These are phyloP conservation scores for Lepisosteus osseus DNA, from an alignment of 2,113 vertebrate species.

Conservation along the genomic window DNA sequence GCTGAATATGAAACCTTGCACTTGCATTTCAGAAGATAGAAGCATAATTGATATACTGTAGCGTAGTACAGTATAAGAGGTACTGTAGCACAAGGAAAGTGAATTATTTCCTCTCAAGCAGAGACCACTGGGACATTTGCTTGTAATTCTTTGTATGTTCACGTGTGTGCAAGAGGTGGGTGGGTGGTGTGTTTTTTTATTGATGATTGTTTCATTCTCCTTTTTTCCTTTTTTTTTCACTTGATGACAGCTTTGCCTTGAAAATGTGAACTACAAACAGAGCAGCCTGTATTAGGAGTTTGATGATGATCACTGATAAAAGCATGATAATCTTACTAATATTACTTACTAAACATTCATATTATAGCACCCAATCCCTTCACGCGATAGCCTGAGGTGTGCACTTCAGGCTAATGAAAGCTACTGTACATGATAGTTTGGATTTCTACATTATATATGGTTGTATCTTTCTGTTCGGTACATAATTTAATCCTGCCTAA, in stretches of 20 bases:
- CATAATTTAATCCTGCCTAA: no score
- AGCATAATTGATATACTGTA: neutral
- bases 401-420: constrained; percentile 22
- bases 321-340: constrained; percentile 29
- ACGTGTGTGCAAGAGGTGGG: constrained; percentile 17
- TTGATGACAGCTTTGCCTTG: constrained; percentile 49
- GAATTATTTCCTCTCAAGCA: constrained; percentile 31
- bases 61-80: neutral
- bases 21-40: neutral
- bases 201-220: constrained; percentile 33
- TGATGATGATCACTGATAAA: constrained; percentile 24
- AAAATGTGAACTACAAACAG: constrained; percentile 44
- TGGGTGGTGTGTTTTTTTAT: constrained; percentile 11
- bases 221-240: constrained; percentile 33
- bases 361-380: constrained; percentile 45
- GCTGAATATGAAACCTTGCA: constrained; percentile 16
- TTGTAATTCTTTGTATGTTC: constrained; percentile 19
- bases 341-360: constrained; percentile 26
- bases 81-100: neutral
- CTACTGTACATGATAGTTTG: constrained; percentile 27
- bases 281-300: constrained; percentile 18
- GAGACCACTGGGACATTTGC: constrained; percentile 33
- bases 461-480: neutral
- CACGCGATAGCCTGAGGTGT: constrained; percentile 42
- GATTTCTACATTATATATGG: neutral